Conservation (phyloP, 2,113 vertebrate genomes). For the Hippolais icterina region DNA sequence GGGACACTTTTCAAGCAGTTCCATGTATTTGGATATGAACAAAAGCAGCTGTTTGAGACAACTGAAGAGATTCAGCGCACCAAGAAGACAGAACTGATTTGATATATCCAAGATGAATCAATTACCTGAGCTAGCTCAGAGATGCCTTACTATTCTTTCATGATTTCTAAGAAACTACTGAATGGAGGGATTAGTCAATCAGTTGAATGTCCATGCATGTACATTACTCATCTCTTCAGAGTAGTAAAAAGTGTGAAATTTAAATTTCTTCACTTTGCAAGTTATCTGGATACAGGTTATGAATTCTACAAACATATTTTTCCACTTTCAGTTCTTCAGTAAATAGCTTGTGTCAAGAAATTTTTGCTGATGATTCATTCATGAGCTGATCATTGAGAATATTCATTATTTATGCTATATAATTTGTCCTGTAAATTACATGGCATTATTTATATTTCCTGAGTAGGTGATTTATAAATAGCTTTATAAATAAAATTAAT, state of each 20-base stretch:
- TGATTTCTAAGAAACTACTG: background rate
- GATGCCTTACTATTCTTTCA: background rate
- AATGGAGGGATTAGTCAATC: background rate
- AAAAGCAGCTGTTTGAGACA: background rate
- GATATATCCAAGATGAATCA: background rate
- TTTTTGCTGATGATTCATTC: background rate
- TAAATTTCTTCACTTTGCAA: background rate
- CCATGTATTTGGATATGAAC: background rate
- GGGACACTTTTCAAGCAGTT: background rate
- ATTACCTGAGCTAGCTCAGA: background rate
- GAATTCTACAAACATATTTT: background rate
- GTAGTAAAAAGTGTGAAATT: background rate
- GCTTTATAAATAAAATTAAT: background rate
- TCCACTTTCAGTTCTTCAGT: background rate
- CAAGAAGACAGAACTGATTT: background rate
- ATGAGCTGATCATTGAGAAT: background rate
- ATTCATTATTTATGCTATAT: background rate
- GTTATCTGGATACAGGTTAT: background rate
- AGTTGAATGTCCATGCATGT: background rate
- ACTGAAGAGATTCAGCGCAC: background rate
- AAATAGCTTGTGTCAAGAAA: background rate
- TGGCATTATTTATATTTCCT: background rate
- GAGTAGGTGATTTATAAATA: background rate
- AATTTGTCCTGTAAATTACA: slow-evolving; percentile 20
- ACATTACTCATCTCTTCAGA: background rate